Percentiles rank a stretch among this genome's conserved stretches.
Evolutionary conservation across 2,797 vertebrate genomes (phyloP).

Genomic region (Myiotriccus ornatus): DNA sequence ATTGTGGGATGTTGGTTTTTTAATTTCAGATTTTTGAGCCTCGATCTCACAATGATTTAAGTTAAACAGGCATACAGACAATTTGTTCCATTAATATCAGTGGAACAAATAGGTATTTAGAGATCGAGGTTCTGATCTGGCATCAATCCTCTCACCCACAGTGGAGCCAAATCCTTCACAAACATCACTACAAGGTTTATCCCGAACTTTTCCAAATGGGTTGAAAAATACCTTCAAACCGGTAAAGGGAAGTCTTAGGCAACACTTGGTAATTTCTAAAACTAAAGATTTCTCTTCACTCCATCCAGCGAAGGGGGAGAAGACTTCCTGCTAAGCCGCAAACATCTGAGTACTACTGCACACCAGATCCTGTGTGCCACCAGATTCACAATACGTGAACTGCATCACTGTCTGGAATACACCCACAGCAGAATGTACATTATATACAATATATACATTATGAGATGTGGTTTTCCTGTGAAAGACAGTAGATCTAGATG

Average conservation of each 20-base stretch:
- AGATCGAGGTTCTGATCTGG: neutral
- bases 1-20: neutral
- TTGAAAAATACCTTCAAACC: neutral
- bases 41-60: neutral
- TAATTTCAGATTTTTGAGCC: neutral
- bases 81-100: neutral
- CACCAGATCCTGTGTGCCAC: neutral
- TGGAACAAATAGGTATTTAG: neutral
- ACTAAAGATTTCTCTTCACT: neutral
- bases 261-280: neutral
- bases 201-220: neutral
- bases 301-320: neutral
- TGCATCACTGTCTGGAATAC: neutral
- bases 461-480: neutral
- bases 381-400: neutral
- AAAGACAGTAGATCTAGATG: neutral
- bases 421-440: neutral
- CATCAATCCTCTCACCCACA: neutral
- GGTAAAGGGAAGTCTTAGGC: neutral
- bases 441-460: neutral
- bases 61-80: neutral
- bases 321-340: neutral
- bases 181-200: neutral
- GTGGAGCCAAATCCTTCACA: neutral
- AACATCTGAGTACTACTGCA: neutral